Conservation (phyloP, 2,113 vertebrate genomes). For the Tragulus kanchil region DNA sequence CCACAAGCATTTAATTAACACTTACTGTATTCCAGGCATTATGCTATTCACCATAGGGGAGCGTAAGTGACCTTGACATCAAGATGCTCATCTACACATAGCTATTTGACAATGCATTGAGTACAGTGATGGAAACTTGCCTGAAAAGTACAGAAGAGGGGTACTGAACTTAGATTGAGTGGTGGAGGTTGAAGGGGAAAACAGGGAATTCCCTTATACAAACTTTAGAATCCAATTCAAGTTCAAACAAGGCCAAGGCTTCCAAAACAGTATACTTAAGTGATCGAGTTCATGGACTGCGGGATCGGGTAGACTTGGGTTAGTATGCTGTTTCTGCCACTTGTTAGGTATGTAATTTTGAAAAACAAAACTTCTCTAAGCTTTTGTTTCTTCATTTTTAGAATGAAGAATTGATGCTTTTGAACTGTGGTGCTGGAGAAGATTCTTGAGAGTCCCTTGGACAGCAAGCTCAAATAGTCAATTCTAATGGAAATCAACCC, state of each 20-base stretch:
- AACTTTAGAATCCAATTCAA: neutral
- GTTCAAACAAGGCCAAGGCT: neutral
- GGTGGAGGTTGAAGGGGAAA: neutral
- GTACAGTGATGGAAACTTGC: neutral
- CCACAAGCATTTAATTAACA: slow-evolving; percentile 54
- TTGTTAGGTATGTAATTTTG: neutral
- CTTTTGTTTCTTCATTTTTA: slow-evolving; percentile 19
- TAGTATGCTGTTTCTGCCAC: neutral
- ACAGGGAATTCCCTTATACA: neutral
- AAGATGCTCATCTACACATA: neutral
- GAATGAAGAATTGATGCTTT: neutral
- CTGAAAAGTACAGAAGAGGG: neutral
- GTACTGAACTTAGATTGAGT: neutral
- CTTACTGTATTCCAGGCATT: slow-evolving; percentile 35
- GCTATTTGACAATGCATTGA: neutral
- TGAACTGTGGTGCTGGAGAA: too few species aligned
- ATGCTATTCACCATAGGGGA: neutral
- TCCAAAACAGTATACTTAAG: neutral
- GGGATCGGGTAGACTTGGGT: neutral
- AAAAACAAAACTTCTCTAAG: neutral
- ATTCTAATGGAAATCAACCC: too few species aligned
- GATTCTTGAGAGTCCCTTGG: too few species aligned
- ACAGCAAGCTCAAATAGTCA: too few species aligned
- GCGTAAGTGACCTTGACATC: neutral
- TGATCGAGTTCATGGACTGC: neutral